A percentile compares a stretch with the other conserved stretches of the same genome.
Conservation (phyloP, 2,797 vertebrate species). For the Macrochelys suwanniensis region DNA sequence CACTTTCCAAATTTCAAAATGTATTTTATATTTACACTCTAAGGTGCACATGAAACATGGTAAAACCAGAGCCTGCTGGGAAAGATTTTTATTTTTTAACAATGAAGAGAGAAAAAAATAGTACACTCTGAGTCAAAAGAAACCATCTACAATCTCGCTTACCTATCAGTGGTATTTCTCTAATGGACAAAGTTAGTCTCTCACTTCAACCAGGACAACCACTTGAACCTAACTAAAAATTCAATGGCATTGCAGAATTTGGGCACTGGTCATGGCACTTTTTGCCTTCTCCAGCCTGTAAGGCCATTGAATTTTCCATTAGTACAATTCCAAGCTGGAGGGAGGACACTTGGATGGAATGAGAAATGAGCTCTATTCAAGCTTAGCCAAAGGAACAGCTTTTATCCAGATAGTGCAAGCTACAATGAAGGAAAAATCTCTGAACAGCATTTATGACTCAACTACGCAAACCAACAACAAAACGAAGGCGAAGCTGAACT, state of each 20-base stretch:
- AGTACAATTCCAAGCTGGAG: neutral
- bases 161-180: neutral
- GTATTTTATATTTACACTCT: neutral
- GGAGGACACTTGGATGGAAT: accelerated
- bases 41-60: neutral
- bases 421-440: neutral
- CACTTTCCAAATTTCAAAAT: neutral
- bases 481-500: neutral
- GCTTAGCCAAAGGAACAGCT: neutral
- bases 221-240: neutral
- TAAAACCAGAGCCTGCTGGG: neutral
- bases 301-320: accelerated
- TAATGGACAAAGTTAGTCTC: neutral
- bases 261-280: neutral
- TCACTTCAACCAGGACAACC: neutral
- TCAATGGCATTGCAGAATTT: accelerated
- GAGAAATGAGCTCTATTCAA: accelerated
- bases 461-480: neutral
- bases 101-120: neutral
- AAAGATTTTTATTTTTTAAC: neutral
- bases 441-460: neutral
- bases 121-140: neutral
- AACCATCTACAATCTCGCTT: neutral
- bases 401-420: accelerated
- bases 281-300: neutral